Evolutionary conservation across 2,888 invertebrate genomes (phyloP).

Genomic region (Agapostemon virescens): DNA sequence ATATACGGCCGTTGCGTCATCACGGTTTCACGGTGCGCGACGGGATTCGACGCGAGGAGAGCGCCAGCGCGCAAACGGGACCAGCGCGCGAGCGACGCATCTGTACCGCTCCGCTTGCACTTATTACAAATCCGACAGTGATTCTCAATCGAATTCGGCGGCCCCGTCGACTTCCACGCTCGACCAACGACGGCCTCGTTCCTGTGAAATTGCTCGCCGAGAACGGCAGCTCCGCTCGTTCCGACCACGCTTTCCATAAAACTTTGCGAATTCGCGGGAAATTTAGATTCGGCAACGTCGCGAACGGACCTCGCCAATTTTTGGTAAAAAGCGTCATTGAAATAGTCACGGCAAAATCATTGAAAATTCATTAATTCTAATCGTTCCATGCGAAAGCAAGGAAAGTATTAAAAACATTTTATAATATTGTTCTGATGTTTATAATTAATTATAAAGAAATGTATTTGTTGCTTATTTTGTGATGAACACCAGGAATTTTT

Average conservation of each 20-base stretch:
- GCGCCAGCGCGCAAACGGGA: conserved; percentile 50
- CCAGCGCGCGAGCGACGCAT: conserved; percentile 61
- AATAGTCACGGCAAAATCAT: too few relatives aligned
- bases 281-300: not conserved
- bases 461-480: too few relatives aligned
- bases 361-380: too few relatives aligned
- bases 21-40: conserved; percentile 68
- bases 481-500: too few relatives aligned
- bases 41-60: conserved; percentile 66
- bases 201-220: not conserved
- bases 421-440: too few relatives aligned
- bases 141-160: conserved; percentile 62
- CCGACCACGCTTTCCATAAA: not conserved
- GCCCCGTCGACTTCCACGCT: not conserved
- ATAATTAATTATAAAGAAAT: too few relatives aligned
- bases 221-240: not conserved
- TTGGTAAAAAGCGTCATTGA: too few relatives aligned
- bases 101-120: conserved; percentile 67
- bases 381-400: too few relatives aligned
- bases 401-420: too few relatives aligned
- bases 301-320: not conserved
- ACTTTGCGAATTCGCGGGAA: not conserved
- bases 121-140: conserved; percentile 69
- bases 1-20: conserved; percentile 73
- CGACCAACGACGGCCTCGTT: not conserved